Evolutionary conservation across 2,797 vertebrate species (phyloP).

Genomic region (Sebastes iracundus): DNA sequence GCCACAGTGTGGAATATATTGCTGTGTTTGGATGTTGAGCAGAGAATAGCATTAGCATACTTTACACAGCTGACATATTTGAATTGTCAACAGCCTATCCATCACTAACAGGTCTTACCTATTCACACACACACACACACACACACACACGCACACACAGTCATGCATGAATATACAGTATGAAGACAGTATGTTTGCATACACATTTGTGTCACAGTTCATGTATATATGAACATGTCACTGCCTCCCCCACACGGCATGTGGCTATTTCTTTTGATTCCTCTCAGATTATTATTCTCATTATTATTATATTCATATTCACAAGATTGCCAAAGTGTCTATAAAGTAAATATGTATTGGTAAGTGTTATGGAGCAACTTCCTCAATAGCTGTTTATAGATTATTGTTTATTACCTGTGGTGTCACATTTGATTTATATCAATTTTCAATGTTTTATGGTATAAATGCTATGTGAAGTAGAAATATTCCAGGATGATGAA

Average conservation of each 20-base stretch:
- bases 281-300: not conserved
- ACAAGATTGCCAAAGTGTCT: not conserved
- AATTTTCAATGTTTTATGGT: no score
- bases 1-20: slow-evolving; percentile 64
- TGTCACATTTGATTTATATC: not conserved
- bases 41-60: slow-evolving; percentile 77
- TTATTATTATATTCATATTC: not conserved
- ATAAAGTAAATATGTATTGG: not conserved
- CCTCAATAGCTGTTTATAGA: not conserved
- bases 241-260: not conserved
- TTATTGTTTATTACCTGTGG: not conserved
- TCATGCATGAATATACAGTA: slow-evolving; percentile 10
- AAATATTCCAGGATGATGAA: not conserved
- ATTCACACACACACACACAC: not conserved
- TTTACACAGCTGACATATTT: slow-evolving; percentile 75
- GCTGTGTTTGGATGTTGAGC: slow-evolving; percentile 69
- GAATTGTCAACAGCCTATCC: slow-evolving; percentile 76
- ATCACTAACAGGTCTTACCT: slow-evolving; percentile 49
- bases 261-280: not conserved
- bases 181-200: slow-evolving; percentile 5
- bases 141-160: not conserved
- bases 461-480: no score
- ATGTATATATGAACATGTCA: not conserved
- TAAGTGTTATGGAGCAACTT: not conserved
- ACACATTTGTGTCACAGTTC: slow-evolving; percentile 10